A percentile compares a stretch with the other conserved stretches of the same genome.
Conservation (phyloP, 2,797 vertebrate genomes). For the Tenualosa ilisha region DNA sequence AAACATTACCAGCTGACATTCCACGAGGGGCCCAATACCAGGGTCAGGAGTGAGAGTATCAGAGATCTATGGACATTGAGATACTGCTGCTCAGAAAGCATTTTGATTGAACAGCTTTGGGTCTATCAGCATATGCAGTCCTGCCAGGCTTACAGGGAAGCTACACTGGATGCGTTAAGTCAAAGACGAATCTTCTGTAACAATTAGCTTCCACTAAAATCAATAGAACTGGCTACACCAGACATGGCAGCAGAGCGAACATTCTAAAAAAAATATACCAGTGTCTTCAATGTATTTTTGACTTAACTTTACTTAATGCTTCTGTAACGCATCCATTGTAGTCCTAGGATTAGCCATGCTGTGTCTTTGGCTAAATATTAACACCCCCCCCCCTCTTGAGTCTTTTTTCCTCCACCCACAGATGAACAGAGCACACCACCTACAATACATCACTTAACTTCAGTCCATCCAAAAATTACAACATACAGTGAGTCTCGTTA, state of each 20-base stretch:
- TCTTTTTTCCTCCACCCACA: neutral
- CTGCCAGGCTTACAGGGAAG: neutral
- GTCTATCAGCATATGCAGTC: neutral
- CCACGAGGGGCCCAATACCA: neutral
- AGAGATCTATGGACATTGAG: neutral
- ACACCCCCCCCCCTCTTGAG: too few relatives aligned
- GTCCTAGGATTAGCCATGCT: neutral
- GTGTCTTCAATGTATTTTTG: too few relatives aligned
- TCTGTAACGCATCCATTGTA: too few relatives aligned
- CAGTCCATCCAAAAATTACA: neutral
- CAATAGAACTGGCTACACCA: too few relatives aligned
- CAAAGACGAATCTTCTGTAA: too few relatives aligned
- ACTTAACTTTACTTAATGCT: too few relatives aligned
- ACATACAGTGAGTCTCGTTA: neutral
- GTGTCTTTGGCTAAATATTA: neutral
- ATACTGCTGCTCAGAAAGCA: neutral
- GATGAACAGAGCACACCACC: neutral
- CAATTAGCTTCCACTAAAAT: too few relatives aligned
- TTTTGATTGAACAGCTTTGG: neutral
- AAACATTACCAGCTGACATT: slow-evolving; percentile 15
- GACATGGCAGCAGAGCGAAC: too few relatives aligned
- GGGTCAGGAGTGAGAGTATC: neutral
- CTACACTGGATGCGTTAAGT: too few relatives aligned
- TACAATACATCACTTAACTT: neutral
- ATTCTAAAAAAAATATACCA: too few relatives aligned